These are phyloP conservation scores for Galerucella pusilla DNA, from an alignment of 2,888 invertebrate genomes.

Conservation along the genomic window DNA sequence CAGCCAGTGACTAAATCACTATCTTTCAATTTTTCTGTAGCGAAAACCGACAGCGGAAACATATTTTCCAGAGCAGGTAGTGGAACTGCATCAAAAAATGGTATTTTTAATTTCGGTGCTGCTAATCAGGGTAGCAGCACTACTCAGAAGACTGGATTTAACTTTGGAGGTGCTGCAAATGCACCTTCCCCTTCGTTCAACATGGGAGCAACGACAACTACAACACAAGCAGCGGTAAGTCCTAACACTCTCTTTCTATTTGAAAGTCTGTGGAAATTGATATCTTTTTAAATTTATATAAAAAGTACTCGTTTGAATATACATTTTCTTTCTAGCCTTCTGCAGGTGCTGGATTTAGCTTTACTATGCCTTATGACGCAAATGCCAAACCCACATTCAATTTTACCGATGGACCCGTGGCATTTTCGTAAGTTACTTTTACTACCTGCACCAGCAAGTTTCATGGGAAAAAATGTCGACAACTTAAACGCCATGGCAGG, in stretches of 20 bases:
- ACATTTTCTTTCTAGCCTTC: conserved; percentile 45
- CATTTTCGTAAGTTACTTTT: conserved; percentile 64
- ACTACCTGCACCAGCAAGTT: too few relatives aligned
- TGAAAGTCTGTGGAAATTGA: too few relatives aligned
- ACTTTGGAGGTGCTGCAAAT: conserved; percentile 51
- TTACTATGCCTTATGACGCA: conserved; percentile 63
- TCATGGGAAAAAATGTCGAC: too few relatives aligned
- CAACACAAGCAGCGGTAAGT: conserved; percentile 51
- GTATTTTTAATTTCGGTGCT: conserved; percentile 57
- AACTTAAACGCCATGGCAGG: too few relatives aligned
- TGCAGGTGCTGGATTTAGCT: conserved; percentile 57
- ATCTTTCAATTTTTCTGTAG: conserved; percentile 35
- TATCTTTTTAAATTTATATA: too few relatives aligned
- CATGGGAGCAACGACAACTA: conserved; percentile 55
- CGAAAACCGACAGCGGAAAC: conserved; percentile 30
- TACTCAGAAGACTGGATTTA: conserved; percentile 55
- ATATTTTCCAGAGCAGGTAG: conserved; percentile 35
- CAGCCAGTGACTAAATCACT: conserved; percentile 35
- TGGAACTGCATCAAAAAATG: conserved; percentile 47
- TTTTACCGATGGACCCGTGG: conserved; percentile 65
- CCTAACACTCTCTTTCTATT: not conserved
- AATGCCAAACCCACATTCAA: conserved; percentile 66
- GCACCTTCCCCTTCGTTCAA: conserved; percentile 53
- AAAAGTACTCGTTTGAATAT: too few relatives aligned
- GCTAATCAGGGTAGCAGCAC: conserved; percentile 41